A percentile compares a stretch with the other conserved stretches of the same genome.
phyloP scores from a whole-genome alignment of 2,888 invertebrate genomes.

The Masnerella sp. region DNA sequence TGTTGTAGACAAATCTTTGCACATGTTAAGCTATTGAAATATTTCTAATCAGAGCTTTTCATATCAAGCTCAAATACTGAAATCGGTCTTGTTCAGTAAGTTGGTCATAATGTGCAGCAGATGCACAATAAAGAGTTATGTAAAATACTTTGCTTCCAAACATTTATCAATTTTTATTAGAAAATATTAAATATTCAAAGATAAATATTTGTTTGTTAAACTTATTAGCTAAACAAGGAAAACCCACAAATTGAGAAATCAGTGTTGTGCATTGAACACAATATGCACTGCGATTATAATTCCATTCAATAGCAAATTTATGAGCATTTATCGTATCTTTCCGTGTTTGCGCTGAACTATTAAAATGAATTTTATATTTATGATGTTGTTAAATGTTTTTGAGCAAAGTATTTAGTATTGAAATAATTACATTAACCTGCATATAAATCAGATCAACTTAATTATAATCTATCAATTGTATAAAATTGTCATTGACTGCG shows the following conservation, averaged over 20 bases:
- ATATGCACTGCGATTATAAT: neutral
- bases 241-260: neutral
- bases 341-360: too few species aligned
- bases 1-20: neutral
- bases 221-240: too few species aligned
- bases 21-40: constrained; percentile 3
- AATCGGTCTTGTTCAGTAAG: constrained; percentile 20
- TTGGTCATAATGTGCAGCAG: constrained; percentile 15
- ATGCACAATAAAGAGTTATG: constrained; percentile 26
- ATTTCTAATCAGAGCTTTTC: constrained; percentile 22
- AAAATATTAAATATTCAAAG: neutral
- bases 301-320: too few species aligned
- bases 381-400: constrained; percentile 7
- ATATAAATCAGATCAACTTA: constrained; percentile 12
- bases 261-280: neutral
- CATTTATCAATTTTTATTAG: neutral
- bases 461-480: constrained; percentile 6
- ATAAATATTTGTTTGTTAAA: neutral
- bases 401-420: constrained; percentile 14
- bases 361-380: too few species aligned
- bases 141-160: constrained; percentile 19
- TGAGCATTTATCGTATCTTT: too few species aligned
- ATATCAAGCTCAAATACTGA: constrained; percentile 1
- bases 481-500: constrained; percentile 6
- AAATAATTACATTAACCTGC: neutral